Conservation (phyloP, 2,797 vertebrate genomes). For the Gymnothorax javanicus region DNA sequence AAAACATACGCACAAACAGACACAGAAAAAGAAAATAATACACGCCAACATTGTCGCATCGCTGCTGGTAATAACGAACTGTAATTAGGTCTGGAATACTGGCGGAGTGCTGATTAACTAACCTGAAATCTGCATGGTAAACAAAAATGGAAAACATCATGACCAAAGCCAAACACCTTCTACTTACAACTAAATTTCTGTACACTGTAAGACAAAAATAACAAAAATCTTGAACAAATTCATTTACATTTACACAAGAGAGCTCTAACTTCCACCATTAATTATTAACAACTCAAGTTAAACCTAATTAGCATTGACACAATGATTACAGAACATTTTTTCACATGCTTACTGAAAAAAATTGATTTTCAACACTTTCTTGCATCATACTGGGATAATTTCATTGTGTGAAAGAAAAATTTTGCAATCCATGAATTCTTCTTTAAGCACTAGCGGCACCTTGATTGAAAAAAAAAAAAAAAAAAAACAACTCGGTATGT, state of each 20-base stretch:
- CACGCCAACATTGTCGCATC: too few relatives aligned
- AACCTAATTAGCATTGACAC: slow-evolving; percentile 8
- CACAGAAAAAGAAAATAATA: too few relatives aligned
- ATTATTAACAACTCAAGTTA: slow-evolving; percentile 20
- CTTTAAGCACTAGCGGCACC: not conserved
- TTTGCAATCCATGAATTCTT: not conserved
- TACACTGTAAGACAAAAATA: not conserved
- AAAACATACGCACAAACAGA: too few relatives aligned
- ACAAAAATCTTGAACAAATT: not conserved
- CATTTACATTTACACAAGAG: not conserved
- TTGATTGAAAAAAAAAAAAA: not conserved
- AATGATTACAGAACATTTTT: slow-evolving; percentile 23
- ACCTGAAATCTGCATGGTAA: not conserved
- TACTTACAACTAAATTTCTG: not conserved
- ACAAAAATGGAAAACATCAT: not conserved
- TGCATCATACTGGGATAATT: not conserved
- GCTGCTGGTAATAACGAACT: not conserved
- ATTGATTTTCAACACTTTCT: not conserved
- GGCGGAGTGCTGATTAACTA: not conserved
- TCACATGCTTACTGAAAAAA: slow-evolving; percentile 8
- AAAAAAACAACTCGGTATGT: not conserved
- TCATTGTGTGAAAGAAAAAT: not conserved
- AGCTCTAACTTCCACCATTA: not conserved
- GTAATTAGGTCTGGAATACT: not conserved
- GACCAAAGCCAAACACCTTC: not conserved